Base-by-base conservation (phyloP, 1,140 invertebrate genomes). In the Drosophila pandora region DNA sequence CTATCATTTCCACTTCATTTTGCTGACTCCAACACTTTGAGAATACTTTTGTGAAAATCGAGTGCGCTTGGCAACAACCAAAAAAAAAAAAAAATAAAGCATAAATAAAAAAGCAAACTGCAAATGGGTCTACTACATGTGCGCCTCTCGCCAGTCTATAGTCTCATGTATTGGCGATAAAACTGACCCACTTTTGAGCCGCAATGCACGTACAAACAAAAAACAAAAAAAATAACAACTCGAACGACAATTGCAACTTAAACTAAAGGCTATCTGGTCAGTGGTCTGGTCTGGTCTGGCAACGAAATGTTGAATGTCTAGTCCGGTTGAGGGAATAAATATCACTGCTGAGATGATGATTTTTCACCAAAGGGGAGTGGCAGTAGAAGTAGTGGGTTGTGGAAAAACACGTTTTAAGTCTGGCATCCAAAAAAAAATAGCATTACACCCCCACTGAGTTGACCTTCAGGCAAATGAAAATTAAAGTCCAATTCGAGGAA, bases 111-210 rank as follows among this genome's bases (percentile, higher is more conserved):
- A 65, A 64, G 25, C 52, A 70, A 64, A 75, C 63, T 70, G 54
- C 67, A 75, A 21, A 23, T 54, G 57, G 54, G 50, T 71, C n/a
- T n/a, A n/a, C 65, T 56, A 64, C 21, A 28, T 13, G 34, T 37
- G 23, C 17, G 32, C 28, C 54, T 71, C 58, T 52, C 10, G 34
- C 28, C 9, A n/a, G 25, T 30, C 41, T 49, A 54, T 45, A 49
- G 52, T 21, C 52, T 60, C 45, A 43, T 72, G 69, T 73, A 63
- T 72, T 68, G 58, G 73, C 81, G 81, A 84, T 85, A 84, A 85
- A 84, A 85, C 73, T 84, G 81, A 84, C 81, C 81, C 81, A 84
- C 77, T 84, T 84, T 79, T 57, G 23, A 69, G n/a, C 74, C 47
- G 56, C 65, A 67, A 22, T 75, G 67, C 67, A 70, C 64, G 67